A percentile compares a stretch with the other conserved stretches of the same genome.
Conservation (phyloP, 2,888 invertebrate species). For the Orthosia gothica region DNA sequence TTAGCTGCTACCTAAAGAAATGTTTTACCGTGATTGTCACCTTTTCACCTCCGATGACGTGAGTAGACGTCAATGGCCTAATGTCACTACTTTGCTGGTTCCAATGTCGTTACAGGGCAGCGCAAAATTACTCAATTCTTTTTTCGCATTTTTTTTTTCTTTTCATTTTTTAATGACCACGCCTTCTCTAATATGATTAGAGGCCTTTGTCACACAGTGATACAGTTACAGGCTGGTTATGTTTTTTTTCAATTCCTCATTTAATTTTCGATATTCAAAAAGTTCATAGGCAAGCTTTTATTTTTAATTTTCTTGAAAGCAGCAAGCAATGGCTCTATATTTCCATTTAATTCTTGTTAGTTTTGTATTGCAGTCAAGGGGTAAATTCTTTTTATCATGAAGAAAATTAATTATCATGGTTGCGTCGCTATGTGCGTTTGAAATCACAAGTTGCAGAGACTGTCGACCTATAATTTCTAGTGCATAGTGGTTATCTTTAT, state of each 20-base stretch:
- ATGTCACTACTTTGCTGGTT: neutral
- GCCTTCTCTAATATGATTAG: too few relatives aligned
- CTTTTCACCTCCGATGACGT: conserved; percentile 31
- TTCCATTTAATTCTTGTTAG: neutral
- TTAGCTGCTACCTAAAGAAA: neutral
- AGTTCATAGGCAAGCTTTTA: neutral
- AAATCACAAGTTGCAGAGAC: conserved; percentile 17
- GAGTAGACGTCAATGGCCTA: conserved; percentile 21
- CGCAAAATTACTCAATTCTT: neutral
- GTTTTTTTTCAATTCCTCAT: too few relatives aligned
- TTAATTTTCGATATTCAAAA: too few relatives aligned
- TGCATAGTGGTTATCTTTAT: neutral
- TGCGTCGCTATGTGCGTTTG: conserved; percentile 15
- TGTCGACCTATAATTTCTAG: conserved; percentile 17
- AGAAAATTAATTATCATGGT: neutral
- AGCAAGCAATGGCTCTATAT: neutral
- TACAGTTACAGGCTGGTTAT: too few relatives aligned
- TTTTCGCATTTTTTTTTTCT: neutral
- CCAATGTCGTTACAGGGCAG: conserved; percentile 7
- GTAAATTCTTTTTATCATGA: neutral
- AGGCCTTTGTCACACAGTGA: too few relatives aligned
- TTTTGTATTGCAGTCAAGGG: neutral
- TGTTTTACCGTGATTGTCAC: conserved; percentile 26
- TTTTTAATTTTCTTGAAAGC: neutral
- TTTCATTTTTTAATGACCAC: too few relatives aligned